Conservation (phyloP, 2,113 vertebrate species). For the Ptychochromis oligacanthus region DNA sequence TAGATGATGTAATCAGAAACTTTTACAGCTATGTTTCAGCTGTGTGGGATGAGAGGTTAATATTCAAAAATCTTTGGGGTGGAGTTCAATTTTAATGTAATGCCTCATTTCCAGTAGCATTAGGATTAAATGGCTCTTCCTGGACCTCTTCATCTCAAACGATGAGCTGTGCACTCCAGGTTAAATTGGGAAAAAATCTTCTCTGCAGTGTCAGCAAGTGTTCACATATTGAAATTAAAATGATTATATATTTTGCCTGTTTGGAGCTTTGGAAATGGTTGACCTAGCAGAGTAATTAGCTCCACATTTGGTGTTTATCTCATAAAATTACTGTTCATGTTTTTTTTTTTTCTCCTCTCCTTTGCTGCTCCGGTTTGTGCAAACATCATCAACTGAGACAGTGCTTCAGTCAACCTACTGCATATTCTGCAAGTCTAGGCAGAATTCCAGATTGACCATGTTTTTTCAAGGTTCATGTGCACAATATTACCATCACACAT, state of each 20-base stretch:
- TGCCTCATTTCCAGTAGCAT: slow-evolving; percentile 4
- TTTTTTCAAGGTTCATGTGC: slow-evolving; percentile 5
- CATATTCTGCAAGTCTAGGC: background rate
- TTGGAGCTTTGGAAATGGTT: slow-evolving; percentile 29
- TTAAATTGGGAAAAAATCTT: slow-evolving; percentile 1
- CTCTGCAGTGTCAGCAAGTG: slow-evolving; percentile 34
- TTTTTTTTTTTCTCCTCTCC: background rate
- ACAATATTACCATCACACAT: slow-evolving; percentile 22
- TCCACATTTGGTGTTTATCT: slow-evolving; percentile 22
- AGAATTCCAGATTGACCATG: slow-evolving; percentile 29
- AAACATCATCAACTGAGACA: slow-evolving; percentile 21
- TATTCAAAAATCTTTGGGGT: background rate
- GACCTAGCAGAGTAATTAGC: slow-evolving; percentile 34
- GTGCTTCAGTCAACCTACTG: slow-evolving; percentile 7
- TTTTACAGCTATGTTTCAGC: background rate
- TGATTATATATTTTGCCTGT: slow-evolving; percentile 11
- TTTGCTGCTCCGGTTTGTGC: background rate
- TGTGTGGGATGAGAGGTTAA: background rate
- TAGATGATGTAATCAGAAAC: background rate
- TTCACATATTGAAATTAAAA: slow-evolving; percentile 22
- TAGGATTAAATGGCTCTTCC: slow-evolving; percentile 13
- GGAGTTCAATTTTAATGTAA: background rate
- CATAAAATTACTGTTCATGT: slow-evolving; percentile 1
- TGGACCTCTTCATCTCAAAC: slow-evolving; percentile 13
- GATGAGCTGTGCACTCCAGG: slow-evolving; percentile 18